A percentile compares a stretch with the other conserved stretches of the same genome.
phyloP scores from a whole-genome alignment of 2,888 invertebrate species.

The Spisula subtruncata region DNA sequence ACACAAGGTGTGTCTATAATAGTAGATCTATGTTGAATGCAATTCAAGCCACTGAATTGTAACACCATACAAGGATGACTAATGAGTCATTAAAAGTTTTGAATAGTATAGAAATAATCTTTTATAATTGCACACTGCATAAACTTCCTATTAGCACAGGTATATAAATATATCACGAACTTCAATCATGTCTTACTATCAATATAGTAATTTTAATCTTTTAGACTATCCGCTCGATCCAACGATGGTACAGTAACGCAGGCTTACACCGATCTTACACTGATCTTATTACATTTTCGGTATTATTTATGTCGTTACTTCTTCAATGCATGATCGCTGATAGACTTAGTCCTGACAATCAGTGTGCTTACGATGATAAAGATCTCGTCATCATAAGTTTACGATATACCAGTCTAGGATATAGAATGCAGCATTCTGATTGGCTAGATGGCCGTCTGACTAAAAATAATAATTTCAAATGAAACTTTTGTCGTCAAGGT shows the following conservation, averaged over 20 bases:
- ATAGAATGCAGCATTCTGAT: neutral
- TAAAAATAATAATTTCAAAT: neutral
- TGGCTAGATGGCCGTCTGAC: neutral
- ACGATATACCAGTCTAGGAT: neutral
- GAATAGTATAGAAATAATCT: neutral
- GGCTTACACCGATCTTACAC: neutral
- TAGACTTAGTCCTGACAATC: neutral
- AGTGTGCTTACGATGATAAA: neutral
- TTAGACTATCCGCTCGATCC: neutral
- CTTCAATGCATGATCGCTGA: neutral
- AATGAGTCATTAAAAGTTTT: constrained; percentile 9
- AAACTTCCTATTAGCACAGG: neutral
- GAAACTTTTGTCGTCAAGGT: neutral
- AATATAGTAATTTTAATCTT: neutral
- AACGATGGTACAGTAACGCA: neutral
- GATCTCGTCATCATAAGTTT: neutral
- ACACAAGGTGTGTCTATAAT: constrained; percentile 17
- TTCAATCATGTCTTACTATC: neutral
- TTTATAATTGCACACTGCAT: neutral
- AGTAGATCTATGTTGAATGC: neutral
- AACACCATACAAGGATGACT: neutral
- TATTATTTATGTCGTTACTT: neutral
- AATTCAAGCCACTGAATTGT: neutral
- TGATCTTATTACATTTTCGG: neutral
- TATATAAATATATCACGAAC: neutral